Evolutionary conservation across 2,888 invertebrate genomes (phyloP).

Genomic region (Plagodis dolabraria): DNA sequence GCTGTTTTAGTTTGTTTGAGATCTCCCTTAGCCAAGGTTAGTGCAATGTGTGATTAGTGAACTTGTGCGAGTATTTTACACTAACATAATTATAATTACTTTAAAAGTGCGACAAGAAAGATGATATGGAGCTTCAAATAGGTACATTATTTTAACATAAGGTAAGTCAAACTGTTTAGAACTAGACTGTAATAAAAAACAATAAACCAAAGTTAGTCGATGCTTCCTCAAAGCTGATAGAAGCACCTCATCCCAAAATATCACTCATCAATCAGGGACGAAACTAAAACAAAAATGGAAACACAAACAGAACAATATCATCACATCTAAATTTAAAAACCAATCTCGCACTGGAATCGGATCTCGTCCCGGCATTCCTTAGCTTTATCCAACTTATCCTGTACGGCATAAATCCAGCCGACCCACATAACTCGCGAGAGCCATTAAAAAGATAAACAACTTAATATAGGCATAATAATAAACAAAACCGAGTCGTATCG

Average conservation of each 20-base stretch:
- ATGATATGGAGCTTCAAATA: too few relatives aligned
- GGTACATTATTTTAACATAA: too few relatives aligned
- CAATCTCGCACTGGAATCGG: constrained; percentile 75
- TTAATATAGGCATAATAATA: constrained; percentile 84
- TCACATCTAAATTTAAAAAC: constrained; percentile 82
- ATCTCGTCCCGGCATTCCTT: constrained; percentile 68
- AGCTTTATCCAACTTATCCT: constrained; percentile 76
- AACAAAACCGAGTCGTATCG: constrained; percentile 68
- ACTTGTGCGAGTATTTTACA: neutral
- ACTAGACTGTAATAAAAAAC: neutral
- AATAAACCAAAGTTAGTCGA: neutral
- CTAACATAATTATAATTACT: too few relatives aligned
- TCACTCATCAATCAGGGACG: constrained; percentile 31
- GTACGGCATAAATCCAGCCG: constrained; percentile 74
- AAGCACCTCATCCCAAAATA: constrained; percentile 15
- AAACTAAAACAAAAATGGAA: constrained; percentile 54
- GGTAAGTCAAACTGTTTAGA: too few relatives aligned
- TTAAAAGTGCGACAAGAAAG: too few relatives aligned
- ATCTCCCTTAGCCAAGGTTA: constrained; percentile 18
- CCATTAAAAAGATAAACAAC: constrained; percentile 85
- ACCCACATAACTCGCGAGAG: constrained; percentile 79
- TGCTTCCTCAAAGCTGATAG: constrained; percentile 1
- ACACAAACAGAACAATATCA: constrained; percentile 61
- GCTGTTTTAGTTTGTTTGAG: constrained; percentile 8
- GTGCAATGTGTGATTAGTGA: constrained; percentile 4